Percentiles rank a stretch among this genome's conserved stretches.
phyloP scores from a whole-genome alignment of 1,140 invertebrate species.

The Dolichoris vasculosae region DNA sequence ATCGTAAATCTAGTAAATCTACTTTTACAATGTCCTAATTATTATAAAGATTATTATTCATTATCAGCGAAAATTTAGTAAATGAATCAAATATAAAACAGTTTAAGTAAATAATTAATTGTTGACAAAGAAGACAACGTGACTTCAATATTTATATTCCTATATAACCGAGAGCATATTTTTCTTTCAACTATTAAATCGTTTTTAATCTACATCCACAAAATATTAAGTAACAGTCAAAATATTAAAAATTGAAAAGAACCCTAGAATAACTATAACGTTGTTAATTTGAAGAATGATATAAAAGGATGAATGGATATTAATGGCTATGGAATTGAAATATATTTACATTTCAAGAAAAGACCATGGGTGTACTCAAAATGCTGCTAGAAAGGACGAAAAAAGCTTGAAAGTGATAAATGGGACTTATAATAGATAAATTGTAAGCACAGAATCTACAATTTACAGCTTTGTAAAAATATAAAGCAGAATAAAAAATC shows the following conservation, averaged over 20 bases:
- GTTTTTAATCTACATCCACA: neutral
- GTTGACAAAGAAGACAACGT: neutral
- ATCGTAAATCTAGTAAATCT: neutral
- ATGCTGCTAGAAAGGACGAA: no score
- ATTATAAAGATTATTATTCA: neutral
- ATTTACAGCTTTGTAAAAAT: neutral
- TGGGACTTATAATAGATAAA: no score
- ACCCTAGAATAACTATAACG: neutral
- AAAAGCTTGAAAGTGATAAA: no score
- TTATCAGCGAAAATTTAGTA: neutral
- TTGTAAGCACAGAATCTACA: no score
- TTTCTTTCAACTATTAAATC: neutral
- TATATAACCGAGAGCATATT: neutral
- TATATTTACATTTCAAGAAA: neutral
- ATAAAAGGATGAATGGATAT: neutral
- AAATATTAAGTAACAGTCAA: neutral
- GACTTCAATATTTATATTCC: neutral
- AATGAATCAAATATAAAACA: neutral
- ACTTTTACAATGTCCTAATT: neutral
- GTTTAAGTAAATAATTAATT: neutral
- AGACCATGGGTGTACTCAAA: neutral
- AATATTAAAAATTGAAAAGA: neutral
- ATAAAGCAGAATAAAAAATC: neutral
- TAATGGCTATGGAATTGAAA: neutral
- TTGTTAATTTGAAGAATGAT: neutral